phyloP scores from a whole-genome alignment of 1,140 invertebrate genomes.

The Papilio dardanus region DNA sequence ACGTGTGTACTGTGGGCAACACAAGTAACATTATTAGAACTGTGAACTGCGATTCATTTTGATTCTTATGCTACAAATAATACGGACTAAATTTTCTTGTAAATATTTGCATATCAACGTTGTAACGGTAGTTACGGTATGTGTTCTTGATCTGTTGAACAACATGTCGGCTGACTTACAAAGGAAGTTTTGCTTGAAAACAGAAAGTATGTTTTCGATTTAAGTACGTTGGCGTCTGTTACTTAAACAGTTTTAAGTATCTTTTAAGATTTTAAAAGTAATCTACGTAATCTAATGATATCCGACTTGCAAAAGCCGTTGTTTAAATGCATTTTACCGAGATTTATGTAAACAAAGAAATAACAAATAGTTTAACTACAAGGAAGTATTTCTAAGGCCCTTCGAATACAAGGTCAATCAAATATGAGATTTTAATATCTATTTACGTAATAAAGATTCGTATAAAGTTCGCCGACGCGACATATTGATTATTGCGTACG shows the following conservation, averaged over 20 bases:
- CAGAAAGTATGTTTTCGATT: conserved; percentile 32
- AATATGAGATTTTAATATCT: too few species aligned
- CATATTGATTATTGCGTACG: too few species aligned
- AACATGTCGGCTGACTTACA: conserved; percentile 38
- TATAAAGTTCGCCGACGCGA: too few species aligned
- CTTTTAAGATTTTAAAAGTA: too few species aligned
- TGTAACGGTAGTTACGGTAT: conserved; percentile 33
- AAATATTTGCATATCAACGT: conserved; percentile 17
- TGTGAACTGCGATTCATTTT: neutral
- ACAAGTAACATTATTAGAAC: neutral
- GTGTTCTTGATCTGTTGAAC: conserved; percentile 37
- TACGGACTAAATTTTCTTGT: neutral
- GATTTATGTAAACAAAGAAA: neutral
- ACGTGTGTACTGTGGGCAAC: conserved; percentile 31
- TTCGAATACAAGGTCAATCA: too few species aligned
- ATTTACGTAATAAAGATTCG: too few species aligned
- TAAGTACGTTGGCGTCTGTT: neutral
- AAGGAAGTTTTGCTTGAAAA: conserved; percentile 35
- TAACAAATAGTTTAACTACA: neutral
- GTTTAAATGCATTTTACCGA: neutral
- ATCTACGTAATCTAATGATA: too few species aligned
- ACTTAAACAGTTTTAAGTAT: neutral
- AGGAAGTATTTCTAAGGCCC: conserved; percentile 17
- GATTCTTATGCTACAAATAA: neutral
- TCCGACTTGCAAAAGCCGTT: neutral